Base-by-base conservation (phyloP, 2,113 vertebrate species). In the Chaetops frenatus region DNA sequence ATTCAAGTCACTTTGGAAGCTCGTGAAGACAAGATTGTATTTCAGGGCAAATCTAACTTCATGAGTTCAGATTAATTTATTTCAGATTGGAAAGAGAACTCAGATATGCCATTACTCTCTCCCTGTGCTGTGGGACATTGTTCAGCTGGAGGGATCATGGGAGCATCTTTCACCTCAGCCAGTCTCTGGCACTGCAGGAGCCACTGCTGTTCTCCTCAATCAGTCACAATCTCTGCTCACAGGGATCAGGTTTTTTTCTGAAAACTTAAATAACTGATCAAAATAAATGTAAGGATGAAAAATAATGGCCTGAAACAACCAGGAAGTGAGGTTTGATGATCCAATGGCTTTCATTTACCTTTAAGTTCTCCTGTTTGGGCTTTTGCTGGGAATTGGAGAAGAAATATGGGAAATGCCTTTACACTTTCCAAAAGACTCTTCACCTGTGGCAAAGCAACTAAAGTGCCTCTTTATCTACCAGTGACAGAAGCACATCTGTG, bases 391-490 rank as follows among this genome's bases (percentile, higher is more conserved):
- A 92, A 71, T 64, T 3, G 5, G 31, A 83, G 64, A 69, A 72
- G 54, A 91, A 93, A 86, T 83, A 2, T 17, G 24, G 47, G 56
- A 54, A 79, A 81, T 62, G 51, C 45, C 62, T 90, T 85, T 77
- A 44, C 17, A 69, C 33, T 61, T 94, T 91, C 35, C 58, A 73
- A 85, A 87, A 88, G 47, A 58, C 27, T 72, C 64, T 81, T 92
- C 44, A 88, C 80, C 80, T 88, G 83, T 93, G 51, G 64, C 60
- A 94, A 80, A 86, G 47, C 21, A 71, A 15, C 33, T 62, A 45
- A 91, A 88, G 50, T 94, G 58, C 25, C 67, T 67, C 74, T 95
- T 96, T 90, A 93, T 94, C 84, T 88, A 14, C 51, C n/a, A 78
- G 29, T 3, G 15, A 62, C 79, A 94, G 71, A 60, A 73, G 38